phyloP scores from a whole-genome alignment of 2,113 vertebrate species.

The Australoheros scitulus region DNA sequence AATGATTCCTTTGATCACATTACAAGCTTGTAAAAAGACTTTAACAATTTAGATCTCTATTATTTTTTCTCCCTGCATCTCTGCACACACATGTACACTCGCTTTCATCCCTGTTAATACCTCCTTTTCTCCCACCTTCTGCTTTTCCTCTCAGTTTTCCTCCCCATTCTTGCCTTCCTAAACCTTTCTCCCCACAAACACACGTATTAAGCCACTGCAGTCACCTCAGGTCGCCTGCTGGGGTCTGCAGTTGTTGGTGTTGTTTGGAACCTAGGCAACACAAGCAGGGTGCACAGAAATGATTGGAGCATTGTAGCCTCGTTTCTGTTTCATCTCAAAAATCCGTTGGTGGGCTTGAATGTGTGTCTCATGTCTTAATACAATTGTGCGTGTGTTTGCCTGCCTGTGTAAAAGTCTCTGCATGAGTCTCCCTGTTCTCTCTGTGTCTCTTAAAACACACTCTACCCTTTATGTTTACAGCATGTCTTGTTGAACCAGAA shows the following conservation, averaged over 20 bases:
- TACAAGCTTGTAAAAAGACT: constrained; percentile 44
- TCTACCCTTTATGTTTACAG: constrained; percentile 46
- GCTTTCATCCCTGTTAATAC: constrained; percentile 4
- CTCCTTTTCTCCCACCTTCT: constrained; percentile 13
- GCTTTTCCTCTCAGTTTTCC: background rate
- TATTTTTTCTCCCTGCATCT: constrained; percentile 1
- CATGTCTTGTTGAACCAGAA: constrained; percentile 44
- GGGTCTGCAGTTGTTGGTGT: constrained; percentile 43
- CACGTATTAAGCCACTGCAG: constrained; percentile 11
- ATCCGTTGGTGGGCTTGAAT: constrained; percentile 23
- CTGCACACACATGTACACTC: background rate
- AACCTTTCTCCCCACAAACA: background rate
- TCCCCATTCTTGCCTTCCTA: background rate
- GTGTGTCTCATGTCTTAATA: constrained; percentile 6
- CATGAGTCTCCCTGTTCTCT: constrained; percentile 19
- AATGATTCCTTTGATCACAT: constrained; percentile 60
- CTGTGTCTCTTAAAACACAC: constrained; percentile 25
- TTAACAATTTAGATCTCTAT: constrained; percentile 42
- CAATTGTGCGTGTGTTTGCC: background rate
- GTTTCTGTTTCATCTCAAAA: constrained; percentile 36
- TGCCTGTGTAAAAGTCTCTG: constrained; percentile 6
- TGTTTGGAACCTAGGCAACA: constrained; percentile 57
- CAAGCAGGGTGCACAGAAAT: background rate
- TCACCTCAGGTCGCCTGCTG: constrained; percentile 51
- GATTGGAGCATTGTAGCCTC: constrained; percentile 12